These are phyloP conservation scores for Planiliza haematocheilus DNA, from an alignment of 2,113 vertebrate genomes.

Conservation along the genomic window DNA sequence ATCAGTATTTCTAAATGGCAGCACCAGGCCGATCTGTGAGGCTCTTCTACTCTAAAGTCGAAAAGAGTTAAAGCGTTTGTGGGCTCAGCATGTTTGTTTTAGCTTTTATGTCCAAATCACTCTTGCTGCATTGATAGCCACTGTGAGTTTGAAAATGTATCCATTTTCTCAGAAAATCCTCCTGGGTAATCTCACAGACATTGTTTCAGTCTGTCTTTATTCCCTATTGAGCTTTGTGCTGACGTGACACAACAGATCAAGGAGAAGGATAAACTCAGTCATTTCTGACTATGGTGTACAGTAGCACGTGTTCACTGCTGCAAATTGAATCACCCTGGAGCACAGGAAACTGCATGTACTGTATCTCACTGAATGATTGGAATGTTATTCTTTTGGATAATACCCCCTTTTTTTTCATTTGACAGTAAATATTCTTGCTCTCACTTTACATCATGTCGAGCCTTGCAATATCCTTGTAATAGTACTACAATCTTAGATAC, in stretches of 20 bases:
- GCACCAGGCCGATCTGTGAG: no score
- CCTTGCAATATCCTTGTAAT: no score
- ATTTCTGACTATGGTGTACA: slow-evolving; percentile 24
- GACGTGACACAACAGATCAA: slow-evolving; percentile 32
- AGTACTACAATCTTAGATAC: not conserved
- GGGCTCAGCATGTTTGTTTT: slow-evolving; percentile 44
- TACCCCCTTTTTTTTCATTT: slow-evolving; percentile 19
- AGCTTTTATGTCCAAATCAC: slow-evolving; percentile 35
- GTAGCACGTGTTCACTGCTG: not conserved
- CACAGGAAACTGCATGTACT: not conserved
- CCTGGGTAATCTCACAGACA: slow-evolving; percentile 51
- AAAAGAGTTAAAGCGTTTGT: slow-evolving; percentile 2
- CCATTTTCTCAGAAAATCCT: slow-evolving; percentile 35
- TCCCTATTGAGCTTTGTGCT: slow-evolving; percentile 14
- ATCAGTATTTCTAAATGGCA: not conserved
- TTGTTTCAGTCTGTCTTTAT: slow-evolving; percentile 53
- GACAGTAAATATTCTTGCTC: not conserved
- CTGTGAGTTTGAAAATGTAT: slow-evolving; percentile 22
- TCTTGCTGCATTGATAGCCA: slow-evolving; percentile 1
- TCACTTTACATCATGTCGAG: not conserved
- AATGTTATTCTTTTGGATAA: slow-evolving; percentile 2
- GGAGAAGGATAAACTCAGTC: slow-evolving; percentile 22
- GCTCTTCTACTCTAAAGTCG: no score
- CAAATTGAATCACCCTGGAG: slow-evolving; percentile 35
- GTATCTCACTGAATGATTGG: slow-evolving; percentile 5